phyloP scores from a whole-genome alignment of 2,888 invertebrate species.

The Oxycera nigricornis region DNA sequence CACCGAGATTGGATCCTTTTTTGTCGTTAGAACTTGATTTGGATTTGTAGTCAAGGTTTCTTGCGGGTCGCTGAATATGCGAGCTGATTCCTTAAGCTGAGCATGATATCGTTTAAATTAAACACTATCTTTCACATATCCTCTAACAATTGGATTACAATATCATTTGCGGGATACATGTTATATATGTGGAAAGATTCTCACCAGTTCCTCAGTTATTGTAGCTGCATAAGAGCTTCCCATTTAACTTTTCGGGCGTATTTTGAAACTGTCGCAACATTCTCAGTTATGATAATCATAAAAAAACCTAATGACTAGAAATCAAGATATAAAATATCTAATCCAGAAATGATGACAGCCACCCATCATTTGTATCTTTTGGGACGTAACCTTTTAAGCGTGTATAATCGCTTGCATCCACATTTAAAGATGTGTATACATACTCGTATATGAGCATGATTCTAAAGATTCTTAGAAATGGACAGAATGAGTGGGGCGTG shows the following conservation, averaged over 20 bases:
- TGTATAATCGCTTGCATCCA: conserved; percentile 4
- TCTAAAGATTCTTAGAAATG: not conserved
- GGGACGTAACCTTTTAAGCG: not conserved
- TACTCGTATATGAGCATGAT: not conserved
- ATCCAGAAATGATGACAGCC: not conserved
- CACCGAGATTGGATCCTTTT: not conserved
- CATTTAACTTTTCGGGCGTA: too few relatives aligned
- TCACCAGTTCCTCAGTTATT: too few relatives aligned
- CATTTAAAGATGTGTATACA: not conserved
- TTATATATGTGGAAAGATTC: too few relatives aligned
- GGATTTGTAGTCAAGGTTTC: too few relatives aligned
- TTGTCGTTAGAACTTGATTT: not conserved
- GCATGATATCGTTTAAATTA: too few relatives aligned
- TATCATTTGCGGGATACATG: too few relatives aligned
- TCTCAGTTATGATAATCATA: not conserved
- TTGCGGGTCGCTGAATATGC: too few relatives aligned
- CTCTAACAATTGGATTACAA: too few relatives aligned
- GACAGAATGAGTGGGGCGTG: too few relatives aligned
- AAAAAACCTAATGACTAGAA: not conserved
- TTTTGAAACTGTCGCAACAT: not conserved
- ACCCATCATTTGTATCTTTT: not conserved
- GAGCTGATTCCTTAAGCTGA: too few relatives aligned
- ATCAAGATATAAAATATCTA: not conserved
- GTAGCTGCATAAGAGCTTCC: too few relatives aligned
- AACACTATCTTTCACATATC: too few relatives aligned